These are phyloP conservation scores for Bilobella aurantiaca DNA, from an alignment of 1,140 invertebrate genomes.

Conservation along the genomic window DNA sequence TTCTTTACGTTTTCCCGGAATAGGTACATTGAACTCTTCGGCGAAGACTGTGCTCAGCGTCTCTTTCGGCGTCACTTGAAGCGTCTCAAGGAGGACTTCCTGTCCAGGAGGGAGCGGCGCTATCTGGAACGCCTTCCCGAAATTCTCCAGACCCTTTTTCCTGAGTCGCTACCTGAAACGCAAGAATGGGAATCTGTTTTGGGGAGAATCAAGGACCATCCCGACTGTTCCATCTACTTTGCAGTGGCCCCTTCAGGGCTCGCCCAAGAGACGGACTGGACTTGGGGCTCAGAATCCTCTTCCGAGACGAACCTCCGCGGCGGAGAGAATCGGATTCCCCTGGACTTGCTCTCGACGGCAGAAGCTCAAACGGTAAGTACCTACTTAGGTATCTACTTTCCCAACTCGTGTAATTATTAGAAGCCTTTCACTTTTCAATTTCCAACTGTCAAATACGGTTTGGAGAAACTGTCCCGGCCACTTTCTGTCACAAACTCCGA, in stretches of 20 bases:
- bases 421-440: not conserved
- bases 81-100: constrained; percentile 73
- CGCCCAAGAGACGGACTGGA: constrained; percentile 36
- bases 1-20: not conserved
- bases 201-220: constrained; percentile 43
- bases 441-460: not conserved
- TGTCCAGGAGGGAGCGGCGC: constrained; percentile 64
- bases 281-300: constrained; percentile 31
- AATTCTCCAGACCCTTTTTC: constrained; percentile 69
- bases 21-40: constrained; percentile 76
- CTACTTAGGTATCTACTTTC: not conserved
- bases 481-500: not conserved
- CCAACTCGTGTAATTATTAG: not conserved
- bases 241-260: constrained; percentile 42
- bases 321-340: constrained; percentile 31
- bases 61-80: constrained; percentile 72
- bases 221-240: constrained; percentile 47
- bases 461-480: not conserved
- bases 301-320: constrained; percentile 31
- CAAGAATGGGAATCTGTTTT: constrained; percentile 43
- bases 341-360: constrained; percentile 27
- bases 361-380: constrained; percentile 31
- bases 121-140: constrained; percentile 71
- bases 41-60: constrained; percentile 67
- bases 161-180: constrained; percentile 44